Evolutionary conservation across 1,140 invertebrate species (phyloP), one percentile per base, ranked within the genome.

Genomic region (Cydia pomonella): DNA sequence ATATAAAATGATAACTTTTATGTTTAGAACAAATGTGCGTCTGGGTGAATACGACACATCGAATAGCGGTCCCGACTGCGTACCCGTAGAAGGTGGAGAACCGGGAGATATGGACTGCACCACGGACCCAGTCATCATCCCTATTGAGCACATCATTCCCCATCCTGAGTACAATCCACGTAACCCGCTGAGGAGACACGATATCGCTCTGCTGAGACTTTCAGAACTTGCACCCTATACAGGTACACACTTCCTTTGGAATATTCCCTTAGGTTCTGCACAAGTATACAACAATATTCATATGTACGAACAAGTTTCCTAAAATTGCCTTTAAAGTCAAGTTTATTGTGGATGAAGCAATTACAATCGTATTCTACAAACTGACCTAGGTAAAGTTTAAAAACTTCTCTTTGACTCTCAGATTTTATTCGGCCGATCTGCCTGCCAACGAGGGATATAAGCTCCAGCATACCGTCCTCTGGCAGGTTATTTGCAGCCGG

Each of bases 401-500:
- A n/a, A 53, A 53, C 4, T 23, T 6, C 16, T 18, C 18, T 50
- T n/a, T 44, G 13, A 1, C 13, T 84, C 73, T 10, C 78, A 90
- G 88, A 88, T 47, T 90, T 90, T 74, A 84, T 90, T 27, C 76
- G 84, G 2, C 88, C 88, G 0, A 82, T 90, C n/a, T 89, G 88
- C 63, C 76, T 90, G 13, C 88, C 88, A 13, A 69, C 33, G 9
- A 63, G 50, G 1, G 87, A 88, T 73, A 21, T 84, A 23, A 84
- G 80, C 0, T 3, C 29, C 3, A 23, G 72, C 0, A 64, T 74
- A 1, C 77, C 80, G 3, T 0, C n/a, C 0, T 73, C 79, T 12
- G 72, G 73, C 18, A 84, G 27, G 27, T 89, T 95, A 0, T 94
- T 93, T 27, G 94, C 95, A 0, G 95, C 96, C 0, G 96, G 96